A percentile compares a stretch with the other conserved stretches of the same genome.
These are phyloP conservation scores for Philotrypesis tridentata DNA, from an alignment of 1,140 invertebrate species.

Conservation along the genomic window DNA sequence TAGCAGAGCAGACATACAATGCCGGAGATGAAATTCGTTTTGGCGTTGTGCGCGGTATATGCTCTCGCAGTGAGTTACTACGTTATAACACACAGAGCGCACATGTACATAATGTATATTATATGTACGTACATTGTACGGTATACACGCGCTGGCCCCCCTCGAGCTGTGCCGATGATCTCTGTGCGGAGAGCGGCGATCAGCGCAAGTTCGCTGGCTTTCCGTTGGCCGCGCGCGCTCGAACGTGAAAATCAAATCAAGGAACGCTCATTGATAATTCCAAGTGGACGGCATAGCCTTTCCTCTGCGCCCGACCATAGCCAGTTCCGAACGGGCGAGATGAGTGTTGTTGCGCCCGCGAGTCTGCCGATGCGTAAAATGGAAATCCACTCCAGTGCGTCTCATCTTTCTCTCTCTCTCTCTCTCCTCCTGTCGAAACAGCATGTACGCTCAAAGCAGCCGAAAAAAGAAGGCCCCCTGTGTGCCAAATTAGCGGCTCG, in stretches of 20 bases:
- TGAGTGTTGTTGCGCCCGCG: conserved; percentile 41
- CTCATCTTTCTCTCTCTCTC: neutral
- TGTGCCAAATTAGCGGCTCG: neutral
- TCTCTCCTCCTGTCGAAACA: neutral
- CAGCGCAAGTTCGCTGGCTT: neutral
- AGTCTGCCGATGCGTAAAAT: conserved; percentile 66
- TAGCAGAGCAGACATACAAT: neutral
- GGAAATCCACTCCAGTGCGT: conserved; percentile 64
- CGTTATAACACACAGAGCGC: too few relatives aligned
- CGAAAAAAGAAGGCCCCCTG: neutral
- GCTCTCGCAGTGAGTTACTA: too few relatives aligned
- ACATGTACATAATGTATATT: too few relatives aligned
- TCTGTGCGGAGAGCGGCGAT: neutral
- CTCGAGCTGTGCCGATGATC: neutral
- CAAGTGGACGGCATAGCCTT: conserved; percentile 64
- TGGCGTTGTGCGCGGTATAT: neutral
- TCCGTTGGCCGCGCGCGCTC: conserved; percentile 18
- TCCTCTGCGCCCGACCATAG: conserved; percentile 62
- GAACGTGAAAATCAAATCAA: conserved; percentile 49
- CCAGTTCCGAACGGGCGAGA: conserved; percentile 40
- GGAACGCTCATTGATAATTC: conserved; percentile 64
- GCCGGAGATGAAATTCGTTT: conserved; percentile 29
- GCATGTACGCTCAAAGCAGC: neutral
- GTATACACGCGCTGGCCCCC: too few relatives aligned
- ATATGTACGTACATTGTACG: too few relatives aligned